phyloP scores from a whole-genome alignment of 2,113 vertebrate species.

The Tyrannus savana region DNA sequence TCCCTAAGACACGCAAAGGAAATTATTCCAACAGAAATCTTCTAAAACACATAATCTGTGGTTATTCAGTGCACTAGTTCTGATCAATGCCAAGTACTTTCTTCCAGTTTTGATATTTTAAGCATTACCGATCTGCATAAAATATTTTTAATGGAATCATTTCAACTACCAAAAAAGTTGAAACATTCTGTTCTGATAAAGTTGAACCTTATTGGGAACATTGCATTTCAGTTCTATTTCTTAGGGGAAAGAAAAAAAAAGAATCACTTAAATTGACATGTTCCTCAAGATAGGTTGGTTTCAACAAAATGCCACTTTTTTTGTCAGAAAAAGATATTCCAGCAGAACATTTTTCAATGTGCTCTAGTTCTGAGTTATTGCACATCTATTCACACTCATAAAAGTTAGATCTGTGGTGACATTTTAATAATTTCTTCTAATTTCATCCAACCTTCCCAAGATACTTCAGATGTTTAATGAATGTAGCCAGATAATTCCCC shows the following conservation, averaged over 20 bases:
- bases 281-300: constrained; percentile 24
- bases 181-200: constrained; percentile 56
- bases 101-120: constrained; percentile 57
- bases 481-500: background rate
- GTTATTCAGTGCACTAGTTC: constrained; percentile 21
- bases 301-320: constrained; percentile 33
- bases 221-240: constrained; percentile 3
- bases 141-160: constrained; percentile 44
- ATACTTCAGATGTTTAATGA: constrained; percentile 19
- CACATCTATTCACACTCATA: background rate
- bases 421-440: constrained; percentile 37
- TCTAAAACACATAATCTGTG: background rate
- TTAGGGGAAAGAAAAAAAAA: background rate
- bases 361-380: background rate
- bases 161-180: constrained; percentile 30
- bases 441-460: background rate
- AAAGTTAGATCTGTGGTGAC: constrained; percentile 3
- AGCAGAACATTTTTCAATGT: constrained; percentile 22
- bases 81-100: constrained; percentile 45
- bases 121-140: constrained; percentile 39
- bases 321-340: background rate
- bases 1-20: background rate
- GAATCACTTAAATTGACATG: background rate
- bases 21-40: constrained; percentile 1
- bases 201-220: constrained; percentile 25